A percentile compares a stretch with the other conserved stretches of the same genome.
phyloP scores from a whole-genome alignment of 2,797 vertebrate genomes.

The Neopelma chrysocephalum region DNA sequence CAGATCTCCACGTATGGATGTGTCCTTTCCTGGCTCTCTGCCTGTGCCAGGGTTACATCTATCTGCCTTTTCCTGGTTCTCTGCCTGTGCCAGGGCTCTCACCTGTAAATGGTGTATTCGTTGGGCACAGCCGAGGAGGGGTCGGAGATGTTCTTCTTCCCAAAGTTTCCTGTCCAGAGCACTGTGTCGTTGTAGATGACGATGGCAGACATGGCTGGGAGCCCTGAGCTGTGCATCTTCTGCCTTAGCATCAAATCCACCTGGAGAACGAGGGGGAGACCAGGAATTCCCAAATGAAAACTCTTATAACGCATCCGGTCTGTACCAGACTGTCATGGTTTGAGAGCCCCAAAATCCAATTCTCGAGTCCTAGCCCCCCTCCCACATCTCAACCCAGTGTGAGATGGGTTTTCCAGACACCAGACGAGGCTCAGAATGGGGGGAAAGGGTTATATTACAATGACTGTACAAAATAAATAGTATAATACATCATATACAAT shows the following conservation, averaged over 20 bases:
- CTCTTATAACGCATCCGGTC: not conserved
- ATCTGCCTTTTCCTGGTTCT: not conserved
- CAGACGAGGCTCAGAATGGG: no score
- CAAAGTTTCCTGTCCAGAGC: conserved; percentile 95
- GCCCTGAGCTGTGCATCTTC: conserved; percentile 78
- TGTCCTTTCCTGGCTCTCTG: not conserved
- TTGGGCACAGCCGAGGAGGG: conserved; percentile 84
- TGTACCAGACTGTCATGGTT: no score
- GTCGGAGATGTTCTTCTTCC: conserved; percentile 87
- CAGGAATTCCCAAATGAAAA: not conserved
- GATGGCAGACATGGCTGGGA: conserved; percentile 89
- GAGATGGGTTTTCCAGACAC: no score
- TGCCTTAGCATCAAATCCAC: conserved; percentile 86
- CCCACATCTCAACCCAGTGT: no score
- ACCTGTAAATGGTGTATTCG: conserved; percentile 95
- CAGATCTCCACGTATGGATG: rapidly evolving
- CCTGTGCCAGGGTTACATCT: not conserved
- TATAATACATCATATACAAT: no score
- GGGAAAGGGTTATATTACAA: no score
- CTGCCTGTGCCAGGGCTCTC: not conserved
- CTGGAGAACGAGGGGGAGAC: conserved; percentile 49
- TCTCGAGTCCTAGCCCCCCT: no score
- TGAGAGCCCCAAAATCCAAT: no score
- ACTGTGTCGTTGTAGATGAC: conserved; percentile 92
- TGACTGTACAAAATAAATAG: no score